Evolutionary conservation across 2,797 vertebrate genomes (phyloP).

Genomic region (Cynodonichthys magdalenae): DNA sequence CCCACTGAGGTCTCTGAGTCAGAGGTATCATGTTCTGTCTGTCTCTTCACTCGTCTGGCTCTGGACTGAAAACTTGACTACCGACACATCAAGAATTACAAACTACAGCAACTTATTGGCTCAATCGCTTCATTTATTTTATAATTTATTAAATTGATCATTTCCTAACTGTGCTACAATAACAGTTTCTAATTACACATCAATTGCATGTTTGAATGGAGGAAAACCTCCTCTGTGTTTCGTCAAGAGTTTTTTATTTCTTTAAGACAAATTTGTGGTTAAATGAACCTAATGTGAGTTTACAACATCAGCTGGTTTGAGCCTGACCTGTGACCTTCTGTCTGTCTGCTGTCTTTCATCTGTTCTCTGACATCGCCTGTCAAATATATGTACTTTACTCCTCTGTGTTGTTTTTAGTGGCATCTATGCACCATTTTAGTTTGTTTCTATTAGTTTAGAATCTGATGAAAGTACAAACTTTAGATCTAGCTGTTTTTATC

Average conservation of each 20-base stretch:
- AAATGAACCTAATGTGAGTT: not conserved
- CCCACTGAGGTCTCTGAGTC: conserved; percentile 89
- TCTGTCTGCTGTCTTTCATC: not conserved
- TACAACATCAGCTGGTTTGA: not conserved
- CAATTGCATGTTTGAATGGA: too few species aligned
- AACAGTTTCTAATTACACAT: too few species aligned
- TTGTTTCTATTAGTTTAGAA: not conserved
- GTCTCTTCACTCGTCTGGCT: not conserved
- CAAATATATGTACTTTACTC: not conserved
- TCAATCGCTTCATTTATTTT: not conserved
- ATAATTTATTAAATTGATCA: not conserved
- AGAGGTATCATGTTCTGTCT: conserved; percentile 80
- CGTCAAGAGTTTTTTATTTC: not conserved
- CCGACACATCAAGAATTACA: not conserved
- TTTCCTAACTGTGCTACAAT: too few species aligned
- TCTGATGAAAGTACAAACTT: not conserved
- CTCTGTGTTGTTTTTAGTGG: not conserved
- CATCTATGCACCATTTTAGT: not conserved
- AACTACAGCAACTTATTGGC: not conserved
- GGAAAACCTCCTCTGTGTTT: not conserved
- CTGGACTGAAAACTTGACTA: not conserved
- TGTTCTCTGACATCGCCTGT: not conserved
- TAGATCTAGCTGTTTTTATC: not conserved
- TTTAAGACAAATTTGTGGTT: not conserved
- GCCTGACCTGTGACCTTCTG: not conserved